These are phyloP conservation scores for Craniophora ligustri DNA, from an alignment of 2,888 invertebrate species.

Conservation along the genomic window DNA sequence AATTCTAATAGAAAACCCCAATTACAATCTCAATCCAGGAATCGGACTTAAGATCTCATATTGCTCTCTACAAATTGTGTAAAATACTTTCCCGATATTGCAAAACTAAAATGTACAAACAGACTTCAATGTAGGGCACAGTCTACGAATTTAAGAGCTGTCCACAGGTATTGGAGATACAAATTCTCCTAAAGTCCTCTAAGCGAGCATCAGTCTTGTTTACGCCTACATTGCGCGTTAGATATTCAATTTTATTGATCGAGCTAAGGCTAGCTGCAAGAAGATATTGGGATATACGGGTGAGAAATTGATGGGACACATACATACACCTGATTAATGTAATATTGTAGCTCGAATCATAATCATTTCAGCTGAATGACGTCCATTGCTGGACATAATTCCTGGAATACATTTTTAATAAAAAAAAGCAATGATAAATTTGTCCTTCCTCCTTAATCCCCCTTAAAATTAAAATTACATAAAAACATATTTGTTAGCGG, in stretches of 20 bases:
- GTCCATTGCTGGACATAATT: too few species aligned
- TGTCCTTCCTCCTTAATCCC: too few species aligned
- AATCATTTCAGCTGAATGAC: too few species aligned
- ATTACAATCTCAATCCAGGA: too few species aligned
- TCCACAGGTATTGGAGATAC: slow-evolving; percentile 45
- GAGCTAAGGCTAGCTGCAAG: slow-evolving; percentile 36
- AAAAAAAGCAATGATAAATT: too few species aligned
- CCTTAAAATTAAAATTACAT: too few species aligned
- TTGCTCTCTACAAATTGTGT: too few species aligned
- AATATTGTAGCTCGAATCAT: too few species aligned
- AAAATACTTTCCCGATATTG: not conserved
- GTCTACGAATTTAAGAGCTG: slow-evolving; percentile 34
- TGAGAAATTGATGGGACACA: not conserved
- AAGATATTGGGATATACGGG: slow-evolving; percentile 33
- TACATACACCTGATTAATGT: not conserved
- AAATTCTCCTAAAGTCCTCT: slow-evolving; percentile 42
- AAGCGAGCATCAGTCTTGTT: slow-evolving; percentile 58
- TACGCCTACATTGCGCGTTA: slow-evolving; percentile 59
- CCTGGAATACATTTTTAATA: too few species aligned
- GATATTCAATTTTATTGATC: slow-evolving; percentile 66
- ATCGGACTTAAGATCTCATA: too few species aligned
- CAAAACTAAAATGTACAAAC: slow-evolving; percentile 16
- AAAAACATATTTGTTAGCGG: too few species aligned
- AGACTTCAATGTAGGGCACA: slow-evolving; percentile 38
- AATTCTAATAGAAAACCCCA: too few species aligned